Evolutionary conservation across 2,113 vertebrate species (phyloP).

Genomic region (Henicopernis longicauda): DNA sequence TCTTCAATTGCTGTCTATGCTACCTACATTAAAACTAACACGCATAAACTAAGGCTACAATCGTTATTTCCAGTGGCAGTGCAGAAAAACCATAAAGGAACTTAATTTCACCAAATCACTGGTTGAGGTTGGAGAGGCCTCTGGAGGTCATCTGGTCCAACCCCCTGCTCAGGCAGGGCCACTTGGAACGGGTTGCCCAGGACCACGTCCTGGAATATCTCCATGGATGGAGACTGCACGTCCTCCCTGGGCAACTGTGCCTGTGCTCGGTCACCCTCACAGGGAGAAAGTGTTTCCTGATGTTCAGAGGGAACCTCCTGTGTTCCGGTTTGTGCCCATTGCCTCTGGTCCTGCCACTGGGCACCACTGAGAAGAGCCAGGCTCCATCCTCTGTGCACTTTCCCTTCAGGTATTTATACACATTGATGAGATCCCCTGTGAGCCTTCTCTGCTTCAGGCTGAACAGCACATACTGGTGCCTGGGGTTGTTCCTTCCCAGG

Average conservation of each 20-base stretch:
- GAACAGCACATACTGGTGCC: neutral
- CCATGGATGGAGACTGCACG: neutral
- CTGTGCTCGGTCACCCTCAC: neutral
- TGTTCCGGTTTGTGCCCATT: accelerated
- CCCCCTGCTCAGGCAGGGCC: neutral
- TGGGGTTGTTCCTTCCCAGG: neutral
- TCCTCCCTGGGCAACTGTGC: neutral
- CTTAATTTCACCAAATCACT: neutral
- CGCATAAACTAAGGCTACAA: neutral
- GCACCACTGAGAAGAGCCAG: neutral
- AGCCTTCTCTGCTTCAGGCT: neutral
- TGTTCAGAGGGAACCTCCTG: neutral
- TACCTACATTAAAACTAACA: neutral
- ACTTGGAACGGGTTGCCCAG: neutral
- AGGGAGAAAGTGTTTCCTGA: neutral
- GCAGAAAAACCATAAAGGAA: neutral
- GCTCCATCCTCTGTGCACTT: neutral
- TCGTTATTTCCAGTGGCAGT: neutral
- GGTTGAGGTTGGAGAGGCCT: neutral
- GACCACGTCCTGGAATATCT: neutral
- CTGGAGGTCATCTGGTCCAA: neutral
- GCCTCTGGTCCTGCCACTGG: neutral
- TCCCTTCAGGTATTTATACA: neutral
- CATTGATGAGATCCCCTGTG: neutral
- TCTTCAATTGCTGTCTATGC: neutral